Conservation (phyloP, 2,888 invertebrate species). For the Spialia ferax region DNA sequence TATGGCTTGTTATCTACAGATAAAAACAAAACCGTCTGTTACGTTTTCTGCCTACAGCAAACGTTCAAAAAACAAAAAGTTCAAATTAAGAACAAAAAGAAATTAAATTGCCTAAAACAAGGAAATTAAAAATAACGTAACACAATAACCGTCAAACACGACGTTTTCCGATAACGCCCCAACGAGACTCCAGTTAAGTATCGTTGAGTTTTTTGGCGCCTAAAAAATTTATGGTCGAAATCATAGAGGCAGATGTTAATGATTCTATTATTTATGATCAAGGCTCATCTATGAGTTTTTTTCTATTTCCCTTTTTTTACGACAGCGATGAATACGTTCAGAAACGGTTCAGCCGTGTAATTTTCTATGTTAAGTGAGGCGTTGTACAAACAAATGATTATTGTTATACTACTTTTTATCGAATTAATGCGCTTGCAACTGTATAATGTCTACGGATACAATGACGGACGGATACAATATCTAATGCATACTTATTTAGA, state of each 20-base stretch:
- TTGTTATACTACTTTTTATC: constrained; percentile 27
- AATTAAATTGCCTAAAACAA: constrained; percentile 42
- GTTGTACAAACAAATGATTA: constrained; percentile 46
- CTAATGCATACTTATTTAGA: background rate
- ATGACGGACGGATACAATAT: background rate
- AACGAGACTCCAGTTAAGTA: constrained; percentile 51
- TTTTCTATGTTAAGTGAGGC: constrained; percentile 57
- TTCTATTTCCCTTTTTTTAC: constrained; percentile 57
- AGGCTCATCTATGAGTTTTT: constrained; percentile 65
- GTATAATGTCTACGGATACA: constrained; percentile 6
- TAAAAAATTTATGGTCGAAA: constrained; percentile 77
- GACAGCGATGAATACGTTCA: constrained; percentile 50
- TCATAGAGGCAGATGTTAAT: constrained; percentile 84
- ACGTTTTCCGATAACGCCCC: constrained; percentile 69
- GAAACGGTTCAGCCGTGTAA: constrained; percentile 59
- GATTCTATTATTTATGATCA: constrained; percentile 84
- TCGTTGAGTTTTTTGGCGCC: constrained; percentile 58
- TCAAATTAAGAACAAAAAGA: constrained; percentile 22
- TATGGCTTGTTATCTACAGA: too few species aligned
- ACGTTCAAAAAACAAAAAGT: constrained; percentile 18
- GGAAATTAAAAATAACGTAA: constrained; percentile 61
- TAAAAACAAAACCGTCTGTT: background rate
- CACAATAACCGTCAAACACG: constrained; percentile 75
- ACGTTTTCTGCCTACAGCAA: background rate
- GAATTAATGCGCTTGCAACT: constrained; percentile 20